Evolutionary conservation across 92 coral and sea anemone genomes (phyloP).

Genomic region (Actinernus sp.): DNA sequence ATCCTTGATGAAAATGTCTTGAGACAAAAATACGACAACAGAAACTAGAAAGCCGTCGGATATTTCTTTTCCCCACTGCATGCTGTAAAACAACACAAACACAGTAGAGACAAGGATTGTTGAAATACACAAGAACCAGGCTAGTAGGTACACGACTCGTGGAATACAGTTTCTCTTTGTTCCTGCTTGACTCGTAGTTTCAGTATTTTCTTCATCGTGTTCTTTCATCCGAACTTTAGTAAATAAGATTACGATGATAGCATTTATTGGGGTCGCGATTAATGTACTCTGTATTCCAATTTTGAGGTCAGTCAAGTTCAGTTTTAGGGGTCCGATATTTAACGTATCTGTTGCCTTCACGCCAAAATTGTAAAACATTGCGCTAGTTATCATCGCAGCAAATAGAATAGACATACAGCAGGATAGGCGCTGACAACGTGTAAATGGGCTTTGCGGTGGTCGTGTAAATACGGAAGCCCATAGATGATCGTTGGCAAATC

Average conservation of each 20-base stretch:
- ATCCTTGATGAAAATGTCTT: slow-evolving; percentile 70
- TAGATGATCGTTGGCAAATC: slow-evolving; percentile 79
- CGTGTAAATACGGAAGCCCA: slow-evolving; percentile 79
- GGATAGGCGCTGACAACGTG: slow-evolving; percentile 79
- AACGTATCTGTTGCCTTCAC: slow-evolving; percentile 46
- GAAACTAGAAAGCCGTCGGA: slow-evolving; percentile 79
- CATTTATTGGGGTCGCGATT: slow-evolving; percentile 77
- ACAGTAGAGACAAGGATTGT: slow-evolving; percentile 69
- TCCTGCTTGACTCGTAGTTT: slow-evolving; percentile 4
- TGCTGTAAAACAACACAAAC: slow-evolving; percentile 76
- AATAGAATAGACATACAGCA: slow-evolving; percentile 83
- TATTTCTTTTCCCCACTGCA: slow-evolving; percentile 69
- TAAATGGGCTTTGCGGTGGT: slow-evolving; percentile 82
- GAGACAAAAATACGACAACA: slow-evolving; percentile 65
- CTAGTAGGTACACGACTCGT: slow-evolving; percentile 35
- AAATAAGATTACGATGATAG: slow-evolving; percentile 61
- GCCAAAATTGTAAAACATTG: slow-evolving; percentile 75
- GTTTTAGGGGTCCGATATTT: slow-evolving; percentile 69
- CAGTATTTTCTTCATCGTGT: slow-evolving; percentile 13
- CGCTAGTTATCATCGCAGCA: slow-evolving; percentile 78
- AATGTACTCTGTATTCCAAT: slow-evolving; percentile 85
- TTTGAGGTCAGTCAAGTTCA: slow-evolving; percentile 68
- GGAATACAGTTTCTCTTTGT: slow-evolving; percentile 17
- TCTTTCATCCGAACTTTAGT: slow-evolving; percentile 51
- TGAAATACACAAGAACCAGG: slow-evolving; percentile 71